Conservation (phyloP, 2,113 vertebrate genomes). For the Cephalopterus ornatus region DNA sequence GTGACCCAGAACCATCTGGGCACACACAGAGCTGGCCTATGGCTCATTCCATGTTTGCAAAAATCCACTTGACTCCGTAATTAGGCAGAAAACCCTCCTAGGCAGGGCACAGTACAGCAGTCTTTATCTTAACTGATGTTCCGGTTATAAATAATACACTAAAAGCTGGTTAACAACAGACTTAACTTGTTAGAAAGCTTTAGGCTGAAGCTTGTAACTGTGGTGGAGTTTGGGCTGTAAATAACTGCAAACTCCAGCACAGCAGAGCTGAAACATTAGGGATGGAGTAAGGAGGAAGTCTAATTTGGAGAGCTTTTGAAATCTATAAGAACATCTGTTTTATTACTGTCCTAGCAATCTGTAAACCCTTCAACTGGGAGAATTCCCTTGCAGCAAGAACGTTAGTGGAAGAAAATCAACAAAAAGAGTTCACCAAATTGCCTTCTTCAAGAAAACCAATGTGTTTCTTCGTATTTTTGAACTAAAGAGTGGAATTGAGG, state of each 20-base stretch:
- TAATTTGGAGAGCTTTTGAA: background rate
- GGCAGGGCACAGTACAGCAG: background rate
- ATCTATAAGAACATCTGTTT: constrained; percentile 64
- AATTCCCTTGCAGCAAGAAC: background rate
- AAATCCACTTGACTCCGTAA: background rate
- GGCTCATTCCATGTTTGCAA: background rate
- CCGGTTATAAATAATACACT: constrained; percentile 26
- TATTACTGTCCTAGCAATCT: constrained; percentile 38
- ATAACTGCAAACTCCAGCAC: background rate
- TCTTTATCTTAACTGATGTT: background rate
- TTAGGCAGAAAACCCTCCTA: background rate
- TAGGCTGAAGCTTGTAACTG: background rate
- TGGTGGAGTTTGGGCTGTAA: background rate
- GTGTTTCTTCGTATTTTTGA: background rate
- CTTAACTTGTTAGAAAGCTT: background rate
- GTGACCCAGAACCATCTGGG: rapidly evolving
- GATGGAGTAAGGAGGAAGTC: background rate
- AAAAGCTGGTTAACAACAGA: background rate
- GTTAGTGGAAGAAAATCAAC: background rate
- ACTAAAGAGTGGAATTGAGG: constrained; percentile 21
- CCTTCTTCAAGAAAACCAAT: constrained; percentile 5
- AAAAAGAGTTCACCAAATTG: background rate
- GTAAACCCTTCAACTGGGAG: background rate
- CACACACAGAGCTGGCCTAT: background rate
- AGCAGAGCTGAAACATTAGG: background rate